Evolutionary conservation across 2,888 invertebrate genomes (phyloP), one percentile per base, ranked within the genome.

Genomic region (Himalopsyche anomala): DNA sequence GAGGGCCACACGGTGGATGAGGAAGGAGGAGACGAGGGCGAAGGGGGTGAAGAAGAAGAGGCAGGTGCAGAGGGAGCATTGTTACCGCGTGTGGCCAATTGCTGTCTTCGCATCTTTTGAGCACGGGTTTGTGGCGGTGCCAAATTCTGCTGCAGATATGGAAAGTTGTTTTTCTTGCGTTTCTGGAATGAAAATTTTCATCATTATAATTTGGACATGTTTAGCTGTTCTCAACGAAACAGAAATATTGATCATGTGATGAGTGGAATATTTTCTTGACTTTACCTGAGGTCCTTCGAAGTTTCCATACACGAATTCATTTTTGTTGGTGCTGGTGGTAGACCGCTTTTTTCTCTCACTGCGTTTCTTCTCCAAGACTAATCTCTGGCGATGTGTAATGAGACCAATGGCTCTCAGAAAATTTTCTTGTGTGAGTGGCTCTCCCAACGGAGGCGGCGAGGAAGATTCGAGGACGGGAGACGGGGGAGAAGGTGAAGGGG

Each of bases 61-160:
- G 93, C 93, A 0, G 93, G 92, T 0, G 74, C 56, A 38, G 83
- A 36, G 51, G 56, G 62, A 51, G 51, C 51, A 51, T 51, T 51
- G 51, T 51, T 51, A 51, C 51, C 51, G 5, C 51, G 82, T 42
- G 19, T 36, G 80, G 19, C 40, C 17, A 62, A 81, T 56, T 81
- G 90, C 91, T 94, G 91, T 94, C 96, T 92, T 90, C 94, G 89
- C 91, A 94, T 90, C 92, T 95, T 91, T 89, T 95, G 36, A 91
- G 95, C 91, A 93, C 93, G 91, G 3, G 93, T 93, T 89, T 93
- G 93, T 0, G 93, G 93, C 3, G 93, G 93, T 87, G 92, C 92
- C 88, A 89, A 92, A 84, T 92, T 92, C 54, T 91, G 90, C 89
- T 93, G 93, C 17, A 93, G 89, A 89, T 93, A 93, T 11, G 93